Conservation (phyloP, 1,140 invertebrate genomes). For the Meloidogyne exigua region DNA sequence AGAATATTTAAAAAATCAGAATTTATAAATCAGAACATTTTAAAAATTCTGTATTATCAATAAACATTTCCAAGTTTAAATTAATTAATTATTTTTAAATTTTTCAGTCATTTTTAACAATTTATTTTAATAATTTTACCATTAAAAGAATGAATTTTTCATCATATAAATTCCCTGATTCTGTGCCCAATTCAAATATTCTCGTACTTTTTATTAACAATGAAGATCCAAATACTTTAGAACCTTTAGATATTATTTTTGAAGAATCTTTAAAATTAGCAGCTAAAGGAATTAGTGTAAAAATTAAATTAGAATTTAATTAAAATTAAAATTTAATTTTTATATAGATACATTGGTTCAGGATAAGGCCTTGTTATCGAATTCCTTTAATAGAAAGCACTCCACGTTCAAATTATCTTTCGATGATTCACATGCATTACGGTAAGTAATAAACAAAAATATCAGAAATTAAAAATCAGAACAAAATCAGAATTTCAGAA, state of each 20-base stretch:
- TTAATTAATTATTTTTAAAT: no score
- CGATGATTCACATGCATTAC: constrained; percentile 26
- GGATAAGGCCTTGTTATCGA: not conserved
- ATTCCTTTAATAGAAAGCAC: not conserved
- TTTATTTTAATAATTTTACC: no score
- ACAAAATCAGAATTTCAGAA: not conserved
- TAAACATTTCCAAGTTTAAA: no score
- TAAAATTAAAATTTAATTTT: not conserved
- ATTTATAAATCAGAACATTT: no score
- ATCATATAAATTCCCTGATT: not conserved
- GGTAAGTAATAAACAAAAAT: not conserved
- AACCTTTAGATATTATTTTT: constrained; percentile 23
- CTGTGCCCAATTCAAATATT: not conserved
- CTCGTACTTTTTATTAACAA: constrained; percentile 19
- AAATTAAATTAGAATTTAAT: not conserved
- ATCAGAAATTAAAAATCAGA: no score
- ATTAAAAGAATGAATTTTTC: not conserved
- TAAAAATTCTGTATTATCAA: no score
- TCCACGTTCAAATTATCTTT: constrained; percentile 16
- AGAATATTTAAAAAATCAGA: not conserved
- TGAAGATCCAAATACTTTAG: constrained; percentile 10
- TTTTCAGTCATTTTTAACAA: no score
- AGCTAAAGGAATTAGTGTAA: constrained; percentile 3
- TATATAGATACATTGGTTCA: constrained; percentile 11
- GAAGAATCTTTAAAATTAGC: constrained; percentile 18